Percentiles rank a stretch among this genome's conserved stretches.
phyloP scores from a whole-genome alignment of 2,888 invertebrate species.

The Drosophila cognata region DNA sequence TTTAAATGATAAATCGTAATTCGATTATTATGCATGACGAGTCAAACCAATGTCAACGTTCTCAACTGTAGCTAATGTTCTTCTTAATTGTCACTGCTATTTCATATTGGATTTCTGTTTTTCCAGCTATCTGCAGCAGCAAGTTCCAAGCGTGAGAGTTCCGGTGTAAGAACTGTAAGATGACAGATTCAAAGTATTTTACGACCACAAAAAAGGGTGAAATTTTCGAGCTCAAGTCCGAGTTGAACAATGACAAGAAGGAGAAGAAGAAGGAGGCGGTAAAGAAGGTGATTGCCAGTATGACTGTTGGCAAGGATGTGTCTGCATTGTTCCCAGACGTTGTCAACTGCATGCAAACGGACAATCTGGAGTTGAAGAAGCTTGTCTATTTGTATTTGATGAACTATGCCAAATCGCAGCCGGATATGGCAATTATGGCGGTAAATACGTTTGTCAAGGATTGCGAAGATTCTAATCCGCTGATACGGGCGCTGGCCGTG shows the following conservation, averaged over 20 bases:
- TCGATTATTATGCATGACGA: not conserved
- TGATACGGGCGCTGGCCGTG: conserved; percentile 98
- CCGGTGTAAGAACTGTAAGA: conserved; percentile 83
- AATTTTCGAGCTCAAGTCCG: conserved; percentile 99
- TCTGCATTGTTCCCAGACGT: conserved; percentile 99
- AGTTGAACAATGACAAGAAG: conserved; percentile 99
- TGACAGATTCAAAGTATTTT: conserved; percentile 99
- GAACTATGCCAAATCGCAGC: conserved; percentile 99
- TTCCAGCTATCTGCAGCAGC: conserved; percentile 6
- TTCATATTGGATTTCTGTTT: not conserved
- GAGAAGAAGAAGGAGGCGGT: conserved; percentile 99
- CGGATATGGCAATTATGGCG: conserved; percentile 99
- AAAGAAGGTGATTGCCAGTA: conserved; percentile 99
- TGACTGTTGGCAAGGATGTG: conserved; percentile 99
- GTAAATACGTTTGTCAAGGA: conserved; percentile 99
- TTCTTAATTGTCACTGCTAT: not conserved
- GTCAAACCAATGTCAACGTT: not conserved
- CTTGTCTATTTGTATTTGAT: conserved; percentile 99
- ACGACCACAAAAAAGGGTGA: conserved; percentile 99
- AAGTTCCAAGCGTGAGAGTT: conserved; percentile 43
- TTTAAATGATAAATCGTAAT: conserved; percentile 2
- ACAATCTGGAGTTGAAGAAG: conserved; percentile 99
- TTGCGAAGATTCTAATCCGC: conserved; percentile 99
- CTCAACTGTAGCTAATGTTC: not conserved
- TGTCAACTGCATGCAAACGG: conserved; percentile 99